phyloP scores from a whole-genome alignment of 2,888 invertebrate genomes.

The Catocala sponsa region DNA sequence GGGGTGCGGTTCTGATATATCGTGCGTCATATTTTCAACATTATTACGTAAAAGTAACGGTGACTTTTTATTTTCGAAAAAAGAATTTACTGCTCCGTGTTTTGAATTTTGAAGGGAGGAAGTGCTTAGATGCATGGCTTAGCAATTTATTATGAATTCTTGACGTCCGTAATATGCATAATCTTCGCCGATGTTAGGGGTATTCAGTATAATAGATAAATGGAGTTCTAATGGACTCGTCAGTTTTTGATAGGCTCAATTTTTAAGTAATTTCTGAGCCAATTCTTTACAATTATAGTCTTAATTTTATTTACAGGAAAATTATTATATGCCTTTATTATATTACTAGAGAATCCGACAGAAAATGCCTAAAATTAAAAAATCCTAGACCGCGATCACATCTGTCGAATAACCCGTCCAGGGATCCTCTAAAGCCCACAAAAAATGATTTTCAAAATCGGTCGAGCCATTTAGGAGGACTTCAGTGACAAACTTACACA shows the following conservation, averaged over 20 bases:
- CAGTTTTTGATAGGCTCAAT: background rate
- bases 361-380: too few species aligned
- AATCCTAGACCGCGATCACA: too few species aligned
- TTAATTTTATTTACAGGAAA: too few species aligned
- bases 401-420: too few species aligned
- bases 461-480: too few species aligned
- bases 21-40: constrained; percentile 59
- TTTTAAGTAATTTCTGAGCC: background rate
- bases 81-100: constrained; percentile 43
- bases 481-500: too few species aligned
- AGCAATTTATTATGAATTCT: constrained; percentile 26
- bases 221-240: background rate
- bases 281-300: too few species aligned
- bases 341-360: too few species aligned
- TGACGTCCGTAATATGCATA: constrained; percentile 15
- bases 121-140: constrained; percentile 24
- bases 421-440: too few species aligned
- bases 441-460: too few species aligned
- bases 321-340: too few species aligned
- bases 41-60: constrained; percentile 59
- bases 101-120: constrained; percentile 37
- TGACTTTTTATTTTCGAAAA: constrained; percentile 58
- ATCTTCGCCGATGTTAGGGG: constrained; percentile 8
- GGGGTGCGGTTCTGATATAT: constrained; percentile 63
- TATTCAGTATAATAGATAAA: constrained; percentile 8